phyloP scores from a whole-genome alignment of 2,888 invertebrate genomes.

The Nysson spinosus region DNA sequence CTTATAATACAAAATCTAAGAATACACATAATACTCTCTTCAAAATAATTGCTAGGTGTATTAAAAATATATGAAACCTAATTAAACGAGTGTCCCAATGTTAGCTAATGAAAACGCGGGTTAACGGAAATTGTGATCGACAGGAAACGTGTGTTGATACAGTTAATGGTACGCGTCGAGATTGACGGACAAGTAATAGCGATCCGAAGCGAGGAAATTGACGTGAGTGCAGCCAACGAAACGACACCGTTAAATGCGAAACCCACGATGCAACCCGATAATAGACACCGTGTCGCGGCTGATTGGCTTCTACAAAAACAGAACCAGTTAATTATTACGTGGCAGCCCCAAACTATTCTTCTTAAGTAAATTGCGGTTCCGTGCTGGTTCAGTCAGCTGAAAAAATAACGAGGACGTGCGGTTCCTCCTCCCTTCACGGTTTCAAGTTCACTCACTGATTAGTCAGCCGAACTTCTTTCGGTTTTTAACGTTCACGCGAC shows the following conservation, averaged over 20 bases:
- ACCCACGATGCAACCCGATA: constrained; percentile 39
- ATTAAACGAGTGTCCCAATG: neutral
- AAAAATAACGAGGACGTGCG: constrained; percentile 67
- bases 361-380: constrained; percentile 38
- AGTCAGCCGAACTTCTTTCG: constrained; percentile 4
- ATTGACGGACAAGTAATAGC: constrained; percentile 50
- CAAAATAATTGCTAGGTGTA: too few species aligned
- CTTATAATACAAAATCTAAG: too few species aligned
- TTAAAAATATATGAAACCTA: too few species aligned
- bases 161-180: constrained; percentile 59
- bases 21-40: too few species aligned
- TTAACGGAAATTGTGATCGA: constrained; percentile 13
- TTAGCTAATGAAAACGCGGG: constrained; percentile 24
- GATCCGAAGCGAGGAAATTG: constrained; percentile 37
- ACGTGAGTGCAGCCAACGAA: constrained; percentile 1
- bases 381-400: constrained; percentile 63
- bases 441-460: constrained; percentile 20
- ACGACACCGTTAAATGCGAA: constrained; percentile 17
- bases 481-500: constrained; percentile 4
- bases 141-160: constrained; percentile 62
- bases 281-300: constrained; percentile 42
- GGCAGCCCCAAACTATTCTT: constrained; percentile 17
- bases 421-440: constrained; percentile 2
- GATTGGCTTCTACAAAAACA: constrained; percentile 72
- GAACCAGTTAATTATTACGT: constrained; percentile 66